Conservation (phyloP, 2,888 invertebrate genomes). For the Emmelina monodactyla region DNA sequence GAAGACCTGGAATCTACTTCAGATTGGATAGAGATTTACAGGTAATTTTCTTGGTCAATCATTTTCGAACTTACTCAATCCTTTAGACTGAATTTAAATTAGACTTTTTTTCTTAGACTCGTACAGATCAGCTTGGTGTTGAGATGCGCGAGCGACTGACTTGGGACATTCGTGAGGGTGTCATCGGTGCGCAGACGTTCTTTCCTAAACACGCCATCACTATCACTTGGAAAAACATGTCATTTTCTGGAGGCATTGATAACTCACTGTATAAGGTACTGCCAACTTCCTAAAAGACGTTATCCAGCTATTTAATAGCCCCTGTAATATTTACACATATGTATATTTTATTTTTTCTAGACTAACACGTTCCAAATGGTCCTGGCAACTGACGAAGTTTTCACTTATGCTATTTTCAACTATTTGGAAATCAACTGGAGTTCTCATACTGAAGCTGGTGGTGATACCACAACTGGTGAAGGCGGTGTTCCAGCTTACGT, state of each 20-base stretch:
- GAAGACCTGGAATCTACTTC: slow-evolving; percentile 84
- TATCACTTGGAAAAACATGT: slow-evolving; percentile 96
- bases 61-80: too few species aligned
- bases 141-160: slow-evolving; percentile 85
- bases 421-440: slow-evolving; percentile 92
- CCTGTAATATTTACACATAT: neutral
- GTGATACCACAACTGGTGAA: slow-evolving; percentile 85
- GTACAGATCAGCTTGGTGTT: slow-evolving; percentile 84
- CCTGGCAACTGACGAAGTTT: slow-evolving; percentile 90
- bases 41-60: too few species aligned
- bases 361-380: slow-evolving; percentile 97
- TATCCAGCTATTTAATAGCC: neutral
- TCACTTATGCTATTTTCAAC: slow-evolving; percentile 95
- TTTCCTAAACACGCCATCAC: slow-evolving; percentile 89
- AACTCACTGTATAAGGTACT: slow-evolving; percentile 78
- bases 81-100: too few species aligned
- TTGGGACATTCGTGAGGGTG: slow-evolving; percentile 90
- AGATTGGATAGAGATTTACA: slow-evolving; percentile 66
- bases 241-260: slow-evolving; percentile 88
- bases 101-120: slow-evolving; percentile 39
- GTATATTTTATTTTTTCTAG: slow-evolving; percentile 44
- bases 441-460: slow-evolving; percentile 89
- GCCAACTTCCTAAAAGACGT: neutral
- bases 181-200: slow-evolving; percentile 91
- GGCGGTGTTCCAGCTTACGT: slow-evolving; percentile 89